phyloP scores from a whole-genome alignment of 2,113 vertebrate genomes.

The Pyxicephalus adspersus region DNA sequence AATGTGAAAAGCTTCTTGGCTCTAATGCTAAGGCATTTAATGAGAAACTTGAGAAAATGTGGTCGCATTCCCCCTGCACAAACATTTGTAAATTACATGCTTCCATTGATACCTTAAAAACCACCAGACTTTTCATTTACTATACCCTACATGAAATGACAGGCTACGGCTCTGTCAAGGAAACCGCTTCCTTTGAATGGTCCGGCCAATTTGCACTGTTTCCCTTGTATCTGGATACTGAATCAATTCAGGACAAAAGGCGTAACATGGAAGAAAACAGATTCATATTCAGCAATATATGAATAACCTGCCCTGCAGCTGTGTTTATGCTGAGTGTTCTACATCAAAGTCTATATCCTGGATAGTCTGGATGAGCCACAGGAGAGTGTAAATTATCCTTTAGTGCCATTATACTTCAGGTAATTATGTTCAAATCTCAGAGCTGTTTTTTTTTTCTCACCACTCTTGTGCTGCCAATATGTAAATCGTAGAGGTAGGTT shows the following conservation, averaged over 20 bases:
- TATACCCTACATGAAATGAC: constrained; percentile 5
- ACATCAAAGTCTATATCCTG: neutral
- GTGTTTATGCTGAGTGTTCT: neutral
- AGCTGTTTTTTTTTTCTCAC: no score
- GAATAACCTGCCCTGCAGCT: neutral
- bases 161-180: neutral
- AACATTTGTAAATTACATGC: constrained; percentile 26
- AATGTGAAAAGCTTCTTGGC: constrained; percentile 10
- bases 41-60: constrained; percentile 35
- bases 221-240: neutral
- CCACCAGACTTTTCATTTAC: neutral
- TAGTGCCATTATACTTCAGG: no score
- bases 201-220: neutral
- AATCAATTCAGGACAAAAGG: neutral
- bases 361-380: no score
- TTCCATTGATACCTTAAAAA: constrained; percentile 5
- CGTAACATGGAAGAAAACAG: neutral
- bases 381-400: no score
- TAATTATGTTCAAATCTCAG: no score
- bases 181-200: constrained; percentile 17
- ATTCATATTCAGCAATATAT: neutral
- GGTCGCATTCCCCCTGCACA: neutral
- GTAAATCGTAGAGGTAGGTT: no score
- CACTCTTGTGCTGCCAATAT: no score
- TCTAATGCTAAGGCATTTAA: constrained; percentile 12